Evolutionary conservation across 1,140 invertebrate species (phyloP), one percentile per base, ranked within the genome.

Genomic region (Brachionus calyciflorus): DNA sequence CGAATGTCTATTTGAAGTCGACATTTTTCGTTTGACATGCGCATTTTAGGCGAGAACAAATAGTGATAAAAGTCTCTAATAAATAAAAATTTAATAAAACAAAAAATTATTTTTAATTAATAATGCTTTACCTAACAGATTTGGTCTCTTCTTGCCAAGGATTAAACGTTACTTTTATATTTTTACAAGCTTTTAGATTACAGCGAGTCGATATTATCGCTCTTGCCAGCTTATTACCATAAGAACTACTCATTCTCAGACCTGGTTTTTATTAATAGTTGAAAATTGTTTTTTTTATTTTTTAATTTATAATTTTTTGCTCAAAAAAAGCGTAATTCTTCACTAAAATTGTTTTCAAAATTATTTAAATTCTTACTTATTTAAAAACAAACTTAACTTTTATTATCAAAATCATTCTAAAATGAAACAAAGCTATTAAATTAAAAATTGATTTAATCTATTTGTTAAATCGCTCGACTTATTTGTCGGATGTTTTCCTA

Each of bases 31-130:
- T 30, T 73, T 21, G 69, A 51, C 7, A 21, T 51, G 17, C 69
- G 30, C 37, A 73, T 73, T 17, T 24, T 30, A 3, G 69, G 69
- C 69, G 46, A 49, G 33, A 40, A 73, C 4, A 73, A 12, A 55
- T 73, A 73, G 51, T 73, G 69, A 55, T 51, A 73, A 49, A 73
- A 73, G 24, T 73, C 51, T 73, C 69, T 73, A 1, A 26, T 26
- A 49, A 26, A 17, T 24, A 40, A 49, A 28, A 19, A n/a, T 51
- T 6, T 51, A 30, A 10, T 21, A 49, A 19, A 19, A 6, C 4
- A 51, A 37, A 21, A 12, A 7, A 24, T 30, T 3, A 37, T 19
- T 12, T n/a, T 19, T 73, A 9, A 30, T 4, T 46, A 3, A 17
- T 10, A 51, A 40, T 6, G 17, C 19, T 37, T 30, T 33, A 73